A percentile compares a stretch with the other conserved stretches of the same genome.
Evolutionary conservation across 2,888 invertebrate genomes (phyloP).

Genomic region (Pardosa pseudoannulata): DNA sequence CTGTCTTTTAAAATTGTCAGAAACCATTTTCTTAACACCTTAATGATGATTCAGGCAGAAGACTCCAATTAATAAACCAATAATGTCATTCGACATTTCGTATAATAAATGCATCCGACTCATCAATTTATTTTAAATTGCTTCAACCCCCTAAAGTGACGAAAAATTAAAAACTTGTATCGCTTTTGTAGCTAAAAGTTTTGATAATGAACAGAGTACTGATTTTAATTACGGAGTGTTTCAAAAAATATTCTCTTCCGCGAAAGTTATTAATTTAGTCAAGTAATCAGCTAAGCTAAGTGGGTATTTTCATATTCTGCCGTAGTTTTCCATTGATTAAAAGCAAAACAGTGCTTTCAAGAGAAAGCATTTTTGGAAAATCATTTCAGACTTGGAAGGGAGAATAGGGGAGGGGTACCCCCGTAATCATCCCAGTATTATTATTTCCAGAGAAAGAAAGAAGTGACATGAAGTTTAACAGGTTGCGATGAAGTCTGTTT

Average conservation of each 20-base stretch:
- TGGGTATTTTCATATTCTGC: slow-evolving; percentile 24
- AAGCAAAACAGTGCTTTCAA: neutral
- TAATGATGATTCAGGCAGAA: neutral
- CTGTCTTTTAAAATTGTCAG: neutral
- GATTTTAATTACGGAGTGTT: slow-evolving; percentile 49
- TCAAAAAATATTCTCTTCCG: slow-evolving; percentile 29
- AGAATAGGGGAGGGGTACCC: neutral
- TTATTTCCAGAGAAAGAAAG: neutral
- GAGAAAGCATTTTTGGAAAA: slow-evolving; percentile 23
- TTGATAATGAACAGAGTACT: slow-evolving; percentile 37
- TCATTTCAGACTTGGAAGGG: neutral
- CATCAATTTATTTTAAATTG: slow-evolving; percentile 15
- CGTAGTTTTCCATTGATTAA: slow-evolving; percentile 26
- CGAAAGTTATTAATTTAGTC: slow-evolving; percentile 49
- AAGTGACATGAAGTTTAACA: neutral
- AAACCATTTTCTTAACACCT: neutral
- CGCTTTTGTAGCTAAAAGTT: slow-evolving; percentile 15
- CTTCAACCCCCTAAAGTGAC: slow-evolving; percentile 8
- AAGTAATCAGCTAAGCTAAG: slow-evolving; percentile 34
- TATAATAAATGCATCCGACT: slow-evolving; percentile 28
- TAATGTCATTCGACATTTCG: slow-evolving; percentile 35
- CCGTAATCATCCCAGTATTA: neutral
- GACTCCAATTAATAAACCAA: slow-evolving; percentile 8
- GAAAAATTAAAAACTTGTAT: slow-evolving; percentile 34
- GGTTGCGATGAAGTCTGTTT: neutral